Base-by-base conservation (phyloP, 2,797 vertebrate species). In the Urocyon cinereoargenteus region DNA sequence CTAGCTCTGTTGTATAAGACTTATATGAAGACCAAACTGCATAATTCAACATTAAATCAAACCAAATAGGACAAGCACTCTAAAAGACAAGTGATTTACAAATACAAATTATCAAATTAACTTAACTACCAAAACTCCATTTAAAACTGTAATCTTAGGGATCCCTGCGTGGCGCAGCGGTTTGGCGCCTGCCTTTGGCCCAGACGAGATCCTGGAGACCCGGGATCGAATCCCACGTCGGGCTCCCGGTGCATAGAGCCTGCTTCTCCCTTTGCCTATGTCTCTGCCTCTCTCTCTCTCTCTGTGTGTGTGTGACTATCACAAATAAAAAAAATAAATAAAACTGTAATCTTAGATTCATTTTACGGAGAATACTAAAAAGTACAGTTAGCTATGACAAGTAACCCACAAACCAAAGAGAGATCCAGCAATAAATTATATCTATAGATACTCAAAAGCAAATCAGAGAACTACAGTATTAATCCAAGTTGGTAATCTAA, bases 31-130 rank as follows among this genome's bases (percentile, higher is more conserved):
- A 34, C 61, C 73, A 40, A 87, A 92, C 34, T 89, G 21, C 55
- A 84, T 40, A 79, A 66, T 51, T 94, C 89, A 84, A 95, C 45
- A 93, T 85, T 93, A 97, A 92, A 91, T 96, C 21, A 94, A 96
- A 82, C 66, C 64, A 94, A 89, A 91, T 90, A 94, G 85, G 36
- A 82, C 11, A 72, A 78, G 26, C 6, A 90, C 31, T 61, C 62
- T 91, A 77, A 40, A 95, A 94, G 95, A 84, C n/a, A 92, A 64
- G 26, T 11, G 88, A 85, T 68, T 62, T 88, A 88, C 9, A 94
- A 95, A 92, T 82, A 92, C 26, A 96, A 95, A 88, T 51, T 82
- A 68, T 64, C 82, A 90, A 86, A 61, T 73, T 53, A 83, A 55
- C 73, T 94, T 89, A 86, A 87, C 70, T 84, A 16, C 24, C 40